Conservation (phyloP, 2,113 vertebrate species). For the Orcinus orca region DNA sequence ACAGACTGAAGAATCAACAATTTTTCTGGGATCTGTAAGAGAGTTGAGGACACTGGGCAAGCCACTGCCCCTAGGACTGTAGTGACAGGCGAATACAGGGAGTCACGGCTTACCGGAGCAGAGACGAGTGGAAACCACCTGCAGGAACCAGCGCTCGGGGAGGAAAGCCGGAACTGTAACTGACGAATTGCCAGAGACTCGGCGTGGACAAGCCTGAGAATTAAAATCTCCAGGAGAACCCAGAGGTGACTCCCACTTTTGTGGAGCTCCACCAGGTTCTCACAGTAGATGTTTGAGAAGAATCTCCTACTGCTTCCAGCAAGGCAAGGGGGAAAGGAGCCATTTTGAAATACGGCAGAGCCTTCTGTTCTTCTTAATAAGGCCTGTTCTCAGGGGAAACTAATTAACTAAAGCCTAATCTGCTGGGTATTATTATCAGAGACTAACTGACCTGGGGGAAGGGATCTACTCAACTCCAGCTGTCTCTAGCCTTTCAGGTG, state of each 20-base stretch:
- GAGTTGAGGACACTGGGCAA: neutral
- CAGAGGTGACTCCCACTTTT: neutral
- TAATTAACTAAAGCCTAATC: neutral
- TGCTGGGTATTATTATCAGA: neutral
- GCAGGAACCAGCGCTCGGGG: rapidly evolving
- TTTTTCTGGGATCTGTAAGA: neutral
- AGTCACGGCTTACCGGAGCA: neutral
- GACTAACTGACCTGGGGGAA: neutral
- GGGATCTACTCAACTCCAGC: neutral
- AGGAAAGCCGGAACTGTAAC: neutral
- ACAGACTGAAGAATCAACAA: neutral
- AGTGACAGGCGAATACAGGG: neutral
- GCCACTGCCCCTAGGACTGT: neutral
- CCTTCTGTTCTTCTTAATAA: neutral
- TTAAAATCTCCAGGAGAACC: neutral
- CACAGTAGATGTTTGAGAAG: neutral
- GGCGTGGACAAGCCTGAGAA: neutral
- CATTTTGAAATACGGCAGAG: neutral
- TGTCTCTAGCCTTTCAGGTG: neutral
- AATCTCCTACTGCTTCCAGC: neutral
- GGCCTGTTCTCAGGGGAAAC: neutral
- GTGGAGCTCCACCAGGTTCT: neutral
- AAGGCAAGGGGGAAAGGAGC: neutral
- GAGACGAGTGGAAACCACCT: neutral
- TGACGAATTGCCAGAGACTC: neutral